phyloP scores from a whole-genome alignment of 1,140 invertebrate genomes.

The Ceratosolen fusciceps region DNA sequence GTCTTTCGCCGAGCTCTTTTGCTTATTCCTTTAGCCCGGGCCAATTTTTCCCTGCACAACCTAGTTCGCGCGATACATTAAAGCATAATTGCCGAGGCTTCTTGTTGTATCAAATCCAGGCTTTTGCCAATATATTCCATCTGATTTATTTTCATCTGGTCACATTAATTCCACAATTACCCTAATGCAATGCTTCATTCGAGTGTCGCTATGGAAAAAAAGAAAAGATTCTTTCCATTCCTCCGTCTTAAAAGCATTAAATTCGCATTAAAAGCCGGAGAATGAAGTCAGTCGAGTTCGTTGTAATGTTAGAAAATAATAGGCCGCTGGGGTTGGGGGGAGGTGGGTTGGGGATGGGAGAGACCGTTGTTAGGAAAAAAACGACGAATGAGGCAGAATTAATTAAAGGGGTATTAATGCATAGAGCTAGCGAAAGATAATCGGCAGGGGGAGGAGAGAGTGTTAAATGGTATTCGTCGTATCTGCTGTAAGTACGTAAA shows the following conservation, averaged over 20 bases:
- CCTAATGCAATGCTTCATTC: no score
- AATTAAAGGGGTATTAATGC: slow-evolving; percentile 41
- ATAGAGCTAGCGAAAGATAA: background rate
- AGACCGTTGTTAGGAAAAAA: slow-evolving; percentile 15
- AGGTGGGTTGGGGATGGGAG: background rate
- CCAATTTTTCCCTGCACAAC: background rate
- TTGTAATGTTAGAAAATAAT: slow-evolving; percentile 7
- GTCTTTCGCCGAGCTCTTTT: background rate
- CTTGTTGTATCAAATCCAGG: no score
- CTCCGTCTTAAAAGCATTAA: no score
- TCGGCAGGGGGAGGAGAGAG: background rate
- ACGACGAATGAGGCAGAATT: slow-evolving; percentile 35
- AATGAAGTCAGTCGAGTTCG: background rate
- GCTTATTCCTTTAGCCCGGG: background rate
- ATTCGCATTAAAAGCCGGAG: slow-evolving; percentile 23
- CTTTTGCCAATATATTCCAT: no score
- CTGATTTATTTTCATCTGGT: no score
- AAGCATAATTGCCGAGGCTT: no score
- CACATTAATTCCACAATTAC: no score
- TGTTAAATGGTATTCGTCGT: background rate
- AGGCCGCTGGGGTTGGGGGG: background rate
- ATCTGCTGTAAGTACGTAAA: slow-evolving; percentile 26
- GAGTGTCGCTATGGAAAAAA: no score
- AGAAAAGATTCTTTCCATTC: no score
- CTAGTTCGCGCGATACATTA: no score